phyloP scores from a whole-genome alignment of 2,797 vertebrate genomes.

The Chelon auratus region DNA sequence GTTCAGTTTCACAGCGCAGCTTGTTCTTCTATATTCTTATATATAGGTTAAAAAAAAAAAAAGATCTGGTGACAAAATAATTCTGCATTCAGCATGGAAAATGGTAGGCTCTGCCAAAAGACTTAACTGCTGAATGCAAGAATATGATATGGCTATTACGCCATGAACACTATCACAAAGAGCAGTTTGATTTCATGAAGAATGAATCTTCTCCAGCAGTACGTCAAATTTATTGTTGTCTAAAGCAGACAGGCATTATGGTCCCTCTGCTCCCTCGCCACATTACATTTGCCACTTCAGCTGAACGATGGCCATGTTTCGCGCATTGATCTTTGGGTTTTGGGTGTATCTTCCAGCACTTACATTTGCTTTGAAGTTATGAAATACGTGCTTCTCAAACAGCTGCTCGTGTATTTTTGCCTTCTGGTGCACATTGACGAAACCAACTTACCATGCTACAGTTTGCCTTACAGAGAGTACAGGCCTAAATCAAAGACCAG shows the following conservation, averaged over 20 bases:
- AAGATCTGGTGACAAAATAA: too few species aligned
- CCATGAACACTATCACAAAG: not conserved
- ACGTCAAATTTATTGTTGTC: not conserved
- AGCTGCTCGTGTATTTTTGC: not conserved
- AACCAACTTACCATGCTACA: not conserved
- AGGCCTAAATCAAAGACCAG: not conserved
- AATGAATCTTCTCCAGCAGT: not conserved
- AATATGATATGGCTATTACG: not conserved
- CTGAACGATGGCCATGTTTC: not conserved
- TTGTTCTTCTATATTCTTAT: too few species aligned
- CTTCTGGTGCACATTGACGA: not conserved
- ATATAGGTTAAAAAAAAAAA: not conserved
- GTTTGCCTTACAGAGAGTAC: not conserved
- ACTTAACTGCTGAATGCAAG: not conserved
- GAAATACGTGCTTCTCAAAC: not conserved
- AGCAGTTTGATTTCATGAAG: not conserved
- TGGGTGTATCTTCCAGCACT: not conserved
- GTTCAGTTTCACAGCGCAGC: too few species aligned
- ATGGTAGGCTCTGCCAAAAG: not conserved
- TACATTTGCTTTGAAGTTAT: not conserved
- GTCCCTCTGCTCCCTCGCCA: not conserved
- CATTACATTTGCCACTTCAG: not conserved
- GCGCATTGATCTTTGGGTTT: not conserved
- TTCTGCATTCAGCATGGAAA: not conserved
- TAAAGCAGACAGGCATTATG: not conserved